Base-by-base conservation (phyloP, 1,140 invertebrate species). In the Temnothorax curvispinosus region DNA sequence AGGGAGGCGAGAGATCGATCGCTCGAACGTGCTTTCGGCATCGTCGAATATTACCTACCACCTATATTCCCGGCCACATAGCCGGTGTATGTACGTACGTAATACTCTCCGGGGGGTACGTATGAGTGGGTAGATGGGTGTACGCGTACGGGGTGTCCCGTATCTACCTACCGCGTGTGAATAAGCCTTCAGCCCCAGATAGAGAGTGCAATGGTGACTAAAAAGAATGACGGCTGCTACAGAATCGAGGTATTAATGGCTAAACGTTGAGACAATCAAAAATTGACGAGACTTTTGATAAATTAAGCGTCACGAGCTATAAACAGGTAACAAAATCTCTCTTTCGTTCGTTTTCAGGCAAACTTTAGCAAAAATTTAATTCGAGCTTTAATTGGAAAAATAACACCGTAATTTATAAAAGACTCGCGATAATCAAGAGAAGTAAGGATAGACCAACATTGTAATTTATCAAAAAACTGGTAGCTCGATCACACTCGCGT, bases 21-120 rank as follows among this genome's bases (percentile, higher is more conserved):
- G 92, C 86, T 91, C 89, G 87, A 91, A 92, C 92, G 92, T 92
- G 91, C 90, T 91, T 91, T 91, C 90, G 90, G 86, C 90, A 87
- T 91, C 87, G 87, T 87, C 92, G 92, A 92, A 91, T 92, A 91
- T 92, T 93, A 92, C 91, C 89, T 86, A 87, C 87, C 69, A 87
- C 87, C 87, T 90, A 90, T 85, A 87, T 80, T 81, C 76, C 88
- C 85, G 62, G 78, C 89, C 78, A 90, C 89, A 90, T 90, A 82
- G 80, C 32, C 71, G 72, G 47, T 78, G 38, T 80, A 80, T 74
- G 72, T 80, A 89, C 62, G 85, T 90, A 90, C 77, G 88, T 90
- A 90, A 90, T 89, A 90, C 88, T 89, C 77, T 82, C 86, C 50
- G 32, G 69, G 64, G 77, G 52, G 65, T 87, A 80, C 74, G 89